phyloP scores from a whole-genome alignment of 2,797 vertebrate species.

The Myotis daubentonii region DNA sequence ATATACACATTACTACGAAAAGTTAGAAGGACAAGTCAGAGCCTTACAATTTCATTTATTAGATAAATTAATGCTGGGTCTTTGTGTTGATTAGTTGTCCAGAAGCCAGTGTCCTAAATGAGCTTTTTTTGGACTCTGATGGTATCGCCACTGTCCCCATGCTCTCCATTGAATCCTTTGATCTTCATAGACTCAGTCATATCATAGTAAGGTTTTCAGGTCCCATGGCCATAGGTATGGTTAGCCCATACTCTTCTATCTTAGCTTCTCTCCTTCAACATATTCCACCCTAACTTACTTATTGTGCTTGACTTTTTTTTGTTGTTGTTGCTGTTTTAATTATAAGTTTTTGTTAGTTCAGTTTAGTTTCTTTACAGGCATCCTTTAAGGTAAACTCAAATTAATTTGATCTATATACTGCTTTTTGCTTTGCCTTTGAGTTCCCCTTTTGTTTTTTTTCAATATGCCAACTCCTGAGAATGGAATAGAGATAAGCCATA shows the following conservation, averaged over 20 bases:
- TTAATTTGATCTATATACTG: not conserved
- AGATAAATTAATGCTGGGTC: not conserved
- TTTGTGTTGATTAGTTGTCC: not conserved
- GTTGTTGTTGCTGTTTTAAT: not conserved
- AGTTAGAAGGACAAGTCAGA: not conserved
- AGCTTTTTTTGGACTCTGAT: not conserved
- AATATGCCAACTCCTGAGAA: not conserved
- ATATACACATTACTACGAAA: not conserved
- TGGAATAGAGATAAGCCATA: not conserved
- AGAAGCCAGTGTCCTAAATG: not conserved
- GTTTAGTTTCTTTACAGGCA: not conserved
- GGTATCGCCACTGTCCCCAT: accelerated
- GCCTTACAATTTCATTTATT: not conserved
- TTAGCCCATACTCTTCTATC: not conserved
- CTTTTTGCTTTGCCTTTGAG: not conserved
- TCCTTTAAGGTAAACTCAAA: not conserved
- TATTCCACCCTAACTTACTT: not conserved
- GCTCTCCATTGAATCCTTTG: not conserved
- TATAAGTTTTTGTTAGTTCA: not conserved
- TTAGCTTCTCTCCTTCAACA: not conserved
- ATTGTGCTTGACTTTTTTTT: not conserved
- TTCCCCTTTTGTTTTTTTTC: not conserved
- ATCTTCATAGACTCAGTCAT: not conserved
- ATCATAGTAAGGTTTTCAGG: not conserved
- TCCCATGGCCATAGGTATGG: not conserved